A percentile compares a stretch with the other conserved stretches of the same genome.
Conservation (phyloP, 64 coral and sea anemone genomes). For the Cladopsammia gracilis region DNA sequence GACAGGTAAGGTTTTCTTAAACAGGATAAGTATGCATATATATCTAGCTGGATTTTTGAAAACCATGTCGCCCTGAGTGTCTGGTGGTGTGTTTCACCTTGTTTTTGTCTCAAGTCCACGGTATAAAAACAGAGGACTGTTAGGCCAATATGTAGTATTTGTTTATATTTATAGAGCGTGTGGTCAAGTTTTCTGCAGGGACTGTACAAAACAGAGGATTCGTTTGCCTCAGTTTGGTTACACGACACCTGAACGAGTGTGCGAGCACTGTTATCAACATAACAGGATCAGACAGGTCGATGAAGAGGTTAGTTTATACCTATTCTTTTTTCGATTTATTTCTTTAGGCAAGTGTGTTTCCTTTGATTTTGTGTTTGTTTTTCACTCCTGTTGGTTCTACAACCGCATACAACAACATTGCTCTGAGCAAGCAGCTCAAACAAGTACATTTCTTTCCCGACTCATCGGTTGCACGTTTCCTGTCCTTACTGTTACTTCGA, state of each 20-base stretch:
- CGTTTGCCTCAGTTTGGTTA: constrained; percentile 91
- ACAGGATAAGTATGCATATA: too few relatives aligned
- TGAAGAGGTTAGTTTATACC: constrained; percentile 65
- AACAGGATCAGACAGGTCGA: constrained; percentile 68
- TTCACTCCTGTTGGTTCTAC: too few relatives aligned
- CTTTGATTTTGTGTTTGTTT: background rate
- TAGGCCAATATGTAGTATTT: background rate
- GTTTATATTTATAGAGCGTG: constrained; percentile 68
- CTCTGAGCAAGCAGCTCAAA: too few relatives aligned
- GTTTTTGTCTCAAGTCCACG: too few relatives aligned
- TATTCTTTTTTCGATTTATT: too few relatives aligned
- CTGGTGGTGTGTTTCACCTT: too few relatives aligned
- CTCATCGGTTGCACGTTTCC: too few relatives aligned
- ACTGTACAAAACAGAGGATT: constrained; percentile 90
- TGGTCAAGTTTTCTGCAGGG: constrained; percentile 95
- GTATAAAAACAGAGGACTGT: too few relatives aligned
- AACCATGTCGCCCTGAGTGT: too few relatives aligned
- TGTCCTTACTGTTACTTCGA: background rate
- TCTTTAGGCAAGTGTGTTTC: background rate
- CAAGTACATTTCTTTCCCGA: background rate
- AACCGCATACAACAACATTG: too few relatives aligned
- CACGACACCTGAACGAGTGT: constrained; percentile 91
- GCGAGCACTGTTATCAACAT: constrained; percentile 88
- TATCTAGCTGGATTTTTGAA: too few relatives aligned
- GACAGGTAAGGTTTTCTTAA: too few relatives aligned